phyloP scores from a whole-genome alignment of 2,113 vertebrate genomes.

The Tretioscincus oriximinensis region DNA sequence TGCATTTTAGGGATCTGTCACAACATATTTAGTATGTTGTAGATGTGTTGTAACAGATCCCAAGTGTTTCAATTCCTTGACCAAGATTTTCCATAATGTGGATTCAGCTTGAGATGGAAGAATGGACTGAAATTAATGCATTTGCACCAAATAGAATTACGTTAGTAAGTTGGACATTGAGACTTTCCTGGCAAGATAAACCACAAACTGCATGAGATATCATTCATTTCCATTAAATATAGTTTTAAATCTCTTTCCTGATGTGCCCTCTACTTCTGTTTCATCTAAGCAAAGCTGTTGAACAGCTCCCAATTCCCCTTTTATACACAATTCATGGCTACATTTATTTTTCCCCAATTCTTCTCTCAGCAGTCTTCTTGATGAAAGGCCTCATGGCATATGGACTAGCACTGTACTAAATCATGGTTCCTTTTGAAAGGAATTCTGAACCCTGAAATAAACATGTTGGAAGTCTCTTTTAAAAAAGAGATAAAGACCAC shows the following conservation, averaged over 20 bases:
- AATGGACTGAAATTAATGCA: neutral
- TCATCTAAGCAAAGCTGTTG: constrained; percentile 7
- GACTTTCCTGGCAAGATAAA: neutral
- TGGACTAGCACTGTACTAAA: neutral
- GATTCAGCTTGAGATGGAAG: neutral
- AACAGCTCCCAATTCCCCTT: constrained; percentile 9
- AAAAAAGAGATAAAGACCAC: neutral
- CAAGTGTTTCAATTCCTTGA: too few species aligned
- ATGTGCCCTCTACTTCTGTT: neutral
- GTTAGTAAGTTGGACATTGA: neutral
- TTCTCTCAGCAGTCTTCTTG: neutral
- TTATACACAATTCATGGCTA: neutral
- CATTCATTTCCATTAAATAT: neutral
- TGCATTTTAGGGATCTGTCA: too few species aligned
- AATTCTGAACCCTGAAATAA: constrained; percentile 5
- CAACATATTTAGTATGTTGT: too few species aligned
- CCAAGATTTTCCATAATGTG: too few species aligned
- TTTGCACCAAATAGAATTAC: neutral
- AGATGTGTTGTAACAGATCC: too few species aligned
- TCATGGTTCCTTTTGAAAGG: neutral
- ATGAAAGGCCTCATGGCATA: constrained; percentile 16
- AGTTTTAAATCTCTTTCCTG: constrained; percentile 1
- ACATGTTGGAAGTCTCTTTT: neutral
- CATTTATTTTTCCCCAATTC: constrained; percentile 18
- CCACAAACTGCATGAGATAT: neutral